phyloP scores from a whole-genome alignment of 2,888 invertebrate species.

The Villa cingulata region DNA sequence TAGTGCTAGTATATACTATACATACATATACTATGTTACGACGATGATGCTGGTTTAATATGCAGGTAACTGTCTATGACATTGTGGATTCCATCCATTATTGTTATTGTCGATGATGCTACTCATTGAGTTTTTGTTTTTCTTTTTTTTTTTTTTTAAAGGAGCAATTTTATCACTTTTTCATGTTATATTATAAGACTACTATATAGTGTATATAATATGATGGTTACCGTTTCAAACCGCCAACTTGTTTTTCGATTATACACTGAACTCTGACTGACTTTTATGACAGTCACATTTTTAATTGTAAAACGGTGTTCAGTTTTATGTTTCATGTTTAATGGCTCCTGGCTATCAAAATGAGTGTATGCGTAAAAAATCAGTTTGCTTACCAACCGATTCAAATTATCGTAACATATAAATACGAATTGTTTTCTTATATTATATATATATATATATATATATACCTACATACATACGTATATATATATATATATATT shows the following conservation, averaged over 20 bases:
- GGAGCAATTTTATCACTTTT: background rate
- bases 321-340: slow-evolving; percentile 6
- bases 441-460: too few relatives aligned
- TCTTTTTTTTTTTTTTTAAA: background rate
- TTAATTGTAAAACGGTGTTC: slow-evolving; percentile 11
- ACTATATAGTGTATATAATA: background rate
- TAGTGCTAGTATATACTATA: background rate
- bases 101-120: background rate
- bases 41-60: background rate
- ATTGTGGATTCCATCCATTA: too few relatives aligned
- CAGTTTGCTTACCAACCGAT: background rate
- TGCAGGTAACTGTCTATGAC: too few relatives aligned
- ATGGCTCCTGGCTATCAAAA: slow-evolving; percentile 6
- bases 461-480: too few relatives aligned
- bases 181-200: background rate
- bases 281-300: background rate
- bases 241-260: background rate
- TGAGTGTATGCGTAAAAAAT: background rate
- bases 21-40: too few relatives aligned
- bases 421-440: too few relatives aligned
- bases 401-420: background rate
- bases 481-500: too few relatives aligned
- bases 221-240: background rate
- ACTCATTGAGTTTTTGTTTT: background rate
- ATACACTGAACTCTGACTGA: background rate